phyloP scores from a whole-genome alignment of 2,797 vertebrate genomes.

The Crenichthys baileyi region DNA sequence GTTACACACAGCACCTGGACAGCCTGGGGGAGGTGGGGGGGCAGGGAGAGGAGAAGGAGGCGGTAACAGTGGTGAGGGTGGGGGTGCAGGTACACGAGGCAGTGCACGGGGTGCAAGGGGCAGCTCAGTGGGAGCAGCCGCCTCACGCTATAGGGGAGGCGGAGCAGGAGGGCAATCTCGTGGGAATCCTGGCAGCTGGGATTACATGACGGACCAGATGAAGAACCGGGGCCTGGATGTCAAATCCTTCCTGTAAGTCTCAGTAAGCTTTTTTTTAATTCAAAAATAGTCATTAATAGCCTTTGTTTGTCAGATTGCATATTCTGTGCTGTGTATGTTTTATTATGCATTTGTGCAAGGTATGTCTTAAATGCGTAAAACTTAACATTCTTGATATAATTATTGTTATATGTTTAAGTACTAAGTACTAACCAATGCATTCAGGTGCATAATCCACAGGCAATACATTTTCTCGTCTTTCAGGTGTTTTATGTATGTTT shows the following conservation, averaged over 20 bases:
- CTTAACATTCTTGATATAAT: conserved; percentile 4
- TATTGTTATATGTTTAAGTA: conserved; percentile 1
- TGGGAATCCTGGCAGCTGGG: conserved; percentile 95
- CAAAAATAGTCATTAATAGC: conserved; percentile 18
- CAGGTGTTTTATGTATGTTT: conserved; percentile 34
- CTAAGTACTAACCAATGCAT: conserved; percentile 27
- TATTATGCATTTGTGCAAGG: conserved; percentile 12
- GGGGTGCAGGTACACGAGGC: conserved; percentile 82
- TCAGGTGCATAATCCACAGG: conserved; percentile 21
- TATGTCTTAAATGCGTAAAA: conserved; percentile 5
- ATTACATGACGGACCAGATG: conserved; percentile 98
- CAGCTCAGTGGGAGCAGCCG: conserved; percentile 82
- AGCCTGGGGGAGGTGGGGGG: conserved; percentile 77
- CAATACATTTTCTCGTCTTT: conserved; percentile 31
- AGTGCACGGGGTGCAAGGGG: conserved; percentile 81
- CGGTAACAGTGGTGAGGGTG: conserved; percentile 78
- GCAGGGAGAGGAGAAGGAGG: conserved; percentile 81
- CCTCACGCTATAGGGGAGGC: conserved; percentile 84
- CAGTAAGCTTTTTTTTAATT: conserved; percentile 29
- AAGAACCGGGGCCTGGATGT: conserved; percentile 96
- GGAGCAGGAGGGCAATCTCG: conserved; percentile 84
- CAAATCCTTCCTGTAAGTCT: conserved; percentile 99
- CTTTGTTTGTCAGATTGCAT: conserved; percentile 23
- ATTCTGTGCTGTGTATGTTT: conserved; percentile 6
- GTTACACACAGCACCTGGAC: conserved; percentile 85